phyloP scores from a whole-genome alignment of 2,797 vertebrate species.

The Ctenosaura bakeri region DNA sequence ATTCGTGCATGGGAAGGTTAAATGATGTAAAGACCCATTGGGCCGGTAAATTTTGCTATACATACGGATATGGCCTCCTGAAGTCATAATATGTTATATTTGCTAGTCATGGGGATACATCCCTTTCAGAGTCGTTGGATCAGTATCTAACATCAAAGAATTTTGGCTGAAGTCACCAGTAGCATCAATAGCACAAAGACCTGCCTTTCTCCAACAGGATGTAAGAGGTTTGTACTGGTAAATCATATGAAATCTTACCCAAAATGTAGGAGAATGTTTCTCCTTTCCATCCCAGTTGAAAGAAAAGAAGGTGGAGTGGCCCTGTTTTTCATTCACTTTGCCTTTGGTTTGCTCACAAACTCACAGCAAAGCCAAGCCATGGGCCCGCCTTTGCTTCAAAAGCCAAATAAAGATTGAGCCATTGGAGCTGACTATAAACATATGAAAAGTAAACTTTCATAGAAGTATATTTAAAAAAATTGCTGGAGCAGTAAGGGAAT shows the following conservation, averaged over 20 bases:
- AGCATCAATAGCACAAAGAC: not conserved
- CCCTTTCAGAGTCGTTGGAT: not conserved
- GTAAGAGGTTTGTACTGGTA: not conserved
- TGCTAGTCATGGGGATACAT: constrained; percentile 20
- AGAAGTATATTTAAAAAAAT: constrained; percentile 48
- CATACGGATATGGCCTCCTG: not conserved
- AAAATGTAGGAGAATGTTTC: not conserved
- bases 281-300: constrained; percentile 23
- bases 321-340: constrained; percentile 50
- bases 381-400: constrained; percentile 53
- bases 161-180: not conserved
- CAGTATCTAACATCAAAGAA: constrained; percentile 32
- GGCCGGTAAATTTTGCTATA: not conserved
- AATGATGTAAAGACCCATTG: no score
- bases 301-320: not conserved
- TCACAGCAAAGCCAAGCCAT: constrained; percentile 45
- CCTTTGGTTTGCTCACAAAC: constrained; percentile 37
- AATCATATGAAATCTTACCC: not conserved
- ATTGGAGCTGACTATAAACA: constrained; percentile 49
- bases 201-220: constrained; percentile 24
- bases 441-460: constrained; percentile 8
- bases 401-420: constrained; percentile 47
- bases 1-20: not conserved
- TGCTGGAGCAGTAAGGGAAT: constrained; percentile 25
- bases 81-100: constrained; percentile 8